A percentile compares a stretch with the other conserved stretches of the same genome.
phyloP scores from a whole-genome alignment of 2,888 invertebrate genomes.

The Harpalus rubripes region DNA sequence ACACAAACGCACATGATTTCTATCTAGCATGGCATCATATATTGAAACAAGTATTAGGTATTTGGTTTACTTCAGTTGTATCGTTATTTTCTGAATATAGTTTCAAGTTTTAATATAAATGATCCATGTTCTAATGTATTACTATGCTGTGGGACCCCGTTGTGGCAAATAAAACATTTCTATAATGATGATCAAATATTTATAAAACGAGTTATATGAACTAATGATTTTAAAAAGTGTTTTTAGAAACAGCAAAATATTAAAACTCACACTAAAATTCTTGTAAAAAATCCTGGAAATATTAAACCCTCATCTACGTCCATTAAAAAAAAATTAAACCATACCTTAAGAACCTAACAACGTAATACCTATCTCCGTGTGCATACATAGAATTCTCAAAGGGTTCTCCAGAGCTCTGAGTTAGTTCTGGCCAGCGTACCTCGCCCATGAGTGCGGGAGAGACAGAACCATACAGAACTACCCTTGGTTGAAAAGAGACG shows the following conservation, averaged over 20 bases:
- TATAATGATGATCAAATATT: background rate
- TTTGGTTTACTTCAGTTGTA: too few relatives aligned
- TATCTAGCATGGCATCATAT: too few relatives aligned
- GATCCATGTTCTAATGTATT: too few relatives aligned
- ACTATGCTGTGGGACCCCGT: too few relatives aligned
- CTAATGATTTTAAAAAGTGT: background rate
- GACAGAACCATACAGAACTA: background rate
- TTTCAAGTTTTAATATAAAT: too few relatives aligned
- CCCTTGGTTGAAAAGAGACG: constrained; percentile 15
- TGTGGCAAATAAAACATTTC: too few relatives aligned
- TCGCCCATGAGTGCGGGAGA: constrained; percentile 12
- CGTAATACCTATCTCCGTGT: constrained; percentile 38
- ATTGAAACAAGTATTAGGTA: too few relatives aligned
- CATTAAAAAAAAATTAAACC: constrained; percentile 20
- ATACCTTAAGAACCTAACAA: background rate
- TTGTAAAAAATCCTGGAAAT: background rate
- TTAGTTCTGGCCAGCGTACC: constrained; percentile 18
- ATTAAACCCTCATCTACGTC: constrained; percentile 5
- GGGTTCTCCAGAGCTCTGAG: constrained; percentile 47
- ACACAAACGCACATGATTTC: too few relatives aligned
- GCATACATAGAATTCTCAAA: constrained; percentile 60
- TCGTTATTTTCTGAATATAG: too few relatives aligned
- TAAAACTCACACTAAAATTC: background rate
- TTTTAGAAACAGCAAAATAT: background rate
- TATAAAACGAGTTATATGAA: background rate